Percentiles rank a stretch among this genome's conserved stretches.
Conservation (phyloP, 2,888 invertebrate genomes). For the Homarus gammarus region DNA sequence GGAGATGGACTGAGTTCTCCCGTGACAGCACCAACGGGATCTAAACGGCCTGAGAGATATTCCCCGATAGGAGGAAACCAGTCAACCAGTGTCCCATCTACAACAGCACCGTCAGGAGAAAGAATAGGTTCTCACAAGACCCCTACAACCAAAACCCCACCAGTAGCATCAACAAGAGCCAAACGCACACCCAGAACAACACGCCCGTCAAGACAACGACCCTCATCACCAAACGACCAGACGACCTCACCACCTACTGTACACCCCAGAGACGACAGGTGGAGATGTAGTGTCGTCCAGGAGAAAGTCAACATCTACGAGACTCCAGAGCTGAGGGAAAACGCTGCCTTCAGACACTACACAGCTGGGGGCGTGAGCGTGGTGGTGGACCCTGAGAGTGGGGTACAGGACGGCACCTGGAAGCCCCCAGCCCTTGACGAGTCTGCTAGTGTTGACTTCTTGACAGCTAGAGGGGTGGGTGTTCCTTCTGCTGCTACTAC, state of each 20-base stretch:
- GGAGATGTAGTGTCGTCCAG: neutral
- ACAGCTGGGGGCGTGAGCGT: constrained; percentile 58
- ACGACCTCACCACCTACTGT: too few species aligned
- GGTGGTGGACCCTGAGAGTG: constrained; percentile 66
- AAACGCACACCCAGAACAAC: neutral
- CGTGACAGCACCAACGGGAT: neutral
- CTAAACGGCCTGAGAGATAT: too few species aligned
- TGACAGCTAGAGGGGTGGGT: constrained; percentile 64
- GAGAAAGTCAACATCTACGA: constrained; percentile 66
- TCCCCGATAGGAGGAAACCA: too few species aligned
- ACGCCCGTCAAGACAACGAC: neutral
- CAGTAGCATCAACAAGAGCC: too few species aligned
- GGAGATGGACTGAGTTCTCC: neutral
- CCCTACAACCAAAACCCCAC: too few species aligned
- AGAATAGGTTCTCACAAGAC: too few species aligned
- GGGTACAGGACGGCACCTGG: constrained; percentile 72
- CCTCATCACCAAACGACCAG: too few species aligned
- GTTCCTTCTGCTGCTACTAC: too few species aligned
- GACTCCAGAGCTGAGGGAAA: constrained; percentile 36
- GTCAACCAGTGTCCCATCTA: too few species aligned
- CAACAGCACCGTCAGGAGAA: too few species aligned
- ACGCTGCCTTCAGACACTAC: constrained; percentile 65
- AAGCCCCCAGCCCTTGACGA: constrained; percentile 29
- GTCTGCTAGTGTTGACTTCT: constrained; percentile 60
- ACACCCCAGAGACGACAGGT: neutral